phyloP scores from a whole-genome alignment of 2,113 vertebrate species.

The Syngnathoides biaculeatus region DNA sequence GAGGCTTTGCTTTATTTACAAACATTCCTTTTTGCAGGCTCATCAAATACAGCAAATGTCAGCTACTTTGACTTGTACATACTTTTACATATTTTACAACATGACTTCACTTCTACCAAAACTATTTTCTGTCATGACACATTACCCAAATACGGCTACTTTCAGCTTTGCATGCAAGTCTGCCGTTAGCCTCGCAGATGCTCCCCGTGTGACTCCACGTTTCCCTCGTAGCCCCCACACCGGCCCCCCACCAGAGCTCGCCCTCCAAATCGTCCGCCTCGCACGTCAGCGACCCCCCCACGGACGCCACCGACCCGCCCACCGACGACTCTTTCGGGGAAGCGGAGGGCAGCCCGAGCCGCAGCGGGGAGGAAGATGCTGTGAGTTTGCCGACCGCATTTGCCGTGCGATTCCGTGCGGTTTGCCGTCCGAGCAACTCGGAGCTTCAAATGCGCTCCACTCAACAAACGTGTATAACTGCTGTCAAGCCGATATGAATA shows the following conservation, averaged over 20 bases:
- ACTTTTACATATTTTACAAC: neutral
- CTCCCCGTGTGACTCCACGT: constrained; percentile 12
- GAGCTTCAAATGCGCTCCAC: neutral
- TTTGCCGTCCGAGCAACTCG: neutral
- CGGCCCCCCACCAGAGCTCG: constrained; percentile 89
- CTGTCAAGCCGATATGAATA: neutral
- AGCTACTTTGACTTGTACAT: neutral
- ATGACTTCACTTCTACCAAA: no score
- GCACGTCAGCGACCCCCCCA: constrained; percentile 85
- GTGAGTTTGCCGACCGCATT: constrained; percentile 76
- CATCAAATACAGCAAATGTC: neutral
- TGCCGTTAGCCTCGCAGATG: neutral
- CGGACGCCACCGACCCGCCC: constrained; percentile 83
- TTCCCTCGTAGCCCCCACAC: constrained; percentile 83
- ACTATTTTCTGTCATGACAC: no score
- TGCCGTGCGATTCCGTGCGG: neutral
- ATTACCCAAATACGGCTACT: no score
- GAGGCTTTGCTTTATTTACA: no score
- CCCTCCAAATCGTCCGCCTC: constrained; percentile 93
- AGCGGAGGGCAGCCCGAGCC: constrained; percentile 92
- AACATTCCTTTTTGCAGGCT: no score
- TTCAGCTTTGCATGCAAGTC: neutral
- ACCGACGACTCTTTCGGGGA: constrained; percentile 94
- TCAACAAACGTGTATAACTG: neutral
- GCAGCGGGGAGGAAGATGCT: constrained; percentile 91